Percentiles rank a stretch among this genome's conserved stretches.
phyloP scores from a whole-genome alignment of 2,113 vertebrate genomes.

The Potamarius usumacintae region DNA sequence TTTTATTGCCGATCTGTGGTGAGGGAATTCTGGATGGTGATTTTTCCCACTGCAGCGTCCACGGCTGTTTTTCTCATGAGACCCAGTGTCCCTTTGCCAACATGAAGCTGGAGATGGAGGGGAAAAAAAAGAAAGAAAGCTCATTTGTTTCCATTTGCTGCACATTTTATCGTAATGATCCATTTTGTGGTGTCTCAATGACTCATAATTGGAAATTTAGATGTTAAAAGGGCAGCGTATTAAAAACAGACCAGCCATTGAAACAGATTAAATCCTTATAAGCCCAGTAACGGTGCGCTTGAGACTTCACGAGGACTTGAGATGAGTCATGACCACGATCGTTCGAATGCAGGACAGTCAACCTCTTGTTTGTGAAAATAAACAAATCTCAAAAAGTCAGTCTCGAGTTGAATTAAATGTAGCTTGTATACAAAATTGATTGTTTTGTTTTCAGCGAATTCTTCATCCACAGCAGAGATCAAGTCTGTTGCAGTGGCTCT shows the following conservation, averaged over 20 bases:
- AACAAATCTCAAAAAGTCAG: too few relatives aligned
- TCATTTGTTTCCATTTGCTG: constrained; percentile 19
- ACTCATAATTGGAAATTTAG: constrained; percentile 34
- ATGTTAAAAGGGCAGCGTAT: constrained; percentile 4
- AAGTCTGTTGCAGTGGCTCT: not conserved
- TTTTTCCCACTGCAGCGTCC: constrained; percentile 34
- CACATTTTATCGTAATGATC: constrained; percentile 34
- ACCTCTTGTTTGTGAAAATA: not conserved
- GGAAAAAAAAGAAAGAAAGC: not conserved
- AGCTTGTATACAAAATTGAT: not conserved
- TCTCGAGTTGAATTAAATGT: not conserved
- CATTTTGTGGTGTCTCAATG: constrained; percentile 37
- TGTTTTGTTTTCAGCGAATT: not conserved
- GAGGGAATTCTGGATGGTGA: constrained; percentile 40
- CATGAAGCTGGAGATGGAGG: not conserved
- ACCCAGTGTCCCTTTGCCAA: constrained; percentile 26
- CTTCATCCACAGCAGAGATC: not conserved
- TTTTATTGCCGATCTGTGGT: constrained; percentile 34
- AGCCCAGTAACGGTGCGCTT: not conserved
- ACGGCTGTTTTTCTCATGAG: constrained; percentile 45
- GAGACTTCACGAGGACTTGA: not conserved
- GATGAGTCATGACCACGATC: constrained; percentile 10
- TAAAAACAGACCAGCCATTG: constrained; percentile 26
- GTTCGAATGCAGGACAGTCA: not conserved
- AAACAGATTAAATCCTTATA: constrained; percentile 7